These are phyloP conservation scores for Oedothorax gibbosus DNA, from an alignment of 1,140 invertebrate genomes.

Conservation along the genomic window DNA sequence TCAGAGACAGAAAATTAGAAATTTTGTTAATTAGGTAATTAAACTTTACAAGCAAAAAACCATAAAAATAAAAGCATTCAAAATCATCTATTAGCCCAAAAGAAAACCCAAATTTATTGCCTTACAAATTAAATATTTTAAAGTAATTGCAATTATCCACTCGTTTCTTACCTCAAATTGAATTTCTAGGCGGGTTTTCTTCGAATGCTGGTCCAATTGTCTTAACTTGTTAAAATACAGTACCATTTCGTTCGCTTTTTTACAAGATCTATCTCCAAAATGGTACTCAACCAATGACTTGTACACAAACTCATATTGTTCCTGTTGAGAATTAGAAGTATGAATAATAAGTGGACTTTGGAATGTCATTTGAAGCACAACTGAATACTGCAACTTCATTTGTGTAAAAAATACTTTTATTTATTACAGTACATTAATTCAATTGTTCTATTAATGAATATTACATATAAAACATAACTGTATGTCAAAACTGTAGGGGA, in stretches of 20 bases:
- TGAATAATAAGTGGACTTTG: not conserved
- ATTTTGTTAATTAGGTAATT: not conserved
- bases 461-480: no score
- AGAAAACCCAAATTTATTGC: no score
- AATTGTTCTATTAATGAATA: no score
- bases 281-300: constrained; percentile 54
- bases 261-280: constrained; percentile 52
- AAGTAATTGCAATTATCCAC: no score
- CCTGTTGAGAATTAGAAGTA: constrained; percentile 24
- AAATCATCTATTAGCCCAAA: no score
- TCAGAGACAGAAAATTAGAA: not conserved
- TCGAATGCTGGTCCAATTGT: constrained; percentile 11
- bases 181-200: constrained; percentile 49
- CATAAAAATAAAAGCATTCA: no score
- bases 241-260: constrained; percentile 33
- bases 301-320: constrained; percentile 59
- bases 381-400: not conserved
- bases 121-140: no score
- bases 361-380: not conserved
- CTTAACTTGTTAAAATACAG: constrained; percentile 57
- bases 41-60: constrained; percentile 2
- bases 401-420: no score
- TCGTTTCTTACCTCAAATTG: constrained; percentile 50
- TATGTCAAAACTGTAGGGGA: no score
- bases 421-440: no score